A percentile compares a stretch with the other conserved stretches of the same genome.
phyloP scores from a whole-genome alignment of 2,888 invertebrate genomes.

The Chydorus sphaericus region DNA sequence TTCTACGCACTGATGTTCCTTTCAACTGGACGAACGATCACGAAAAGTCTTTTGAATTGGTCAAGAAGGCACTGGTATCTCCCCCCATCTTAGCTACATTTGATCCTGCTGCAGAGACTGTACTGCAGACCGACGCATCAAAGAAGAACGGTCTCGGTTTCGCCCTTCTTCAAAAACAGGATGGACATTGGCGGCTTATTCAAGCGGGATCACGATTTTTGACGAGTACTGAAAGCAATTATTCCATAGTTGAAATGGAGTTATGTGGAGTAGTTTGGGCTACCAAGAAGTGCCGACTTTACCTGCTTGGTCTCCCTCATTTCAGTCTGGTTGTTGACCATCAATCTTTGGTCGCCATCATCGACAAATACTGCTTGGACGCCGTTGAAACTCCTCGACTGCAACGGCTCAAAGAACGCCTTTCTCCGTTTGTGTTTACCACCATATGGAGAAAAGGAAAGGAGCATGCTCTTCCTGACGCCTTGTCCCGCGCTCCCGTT shows the following conservation, averaged over 20 bases:
- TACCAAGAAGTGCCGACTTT: constrained; percentile 7
- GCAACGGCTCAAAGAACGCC: constrained; percentile 20
- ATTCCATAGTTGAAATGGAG: constrained; percentile 17
- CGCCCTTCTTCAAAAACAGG: constrained; percentile 13
- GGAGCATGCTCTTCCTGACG: constrained; percentile 22
- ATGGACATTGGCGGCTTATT: constrained; percentile 11
- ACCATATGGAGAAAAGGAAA: constrained; percentile 13
- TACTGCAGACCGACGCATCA: constrained; percentile 15
- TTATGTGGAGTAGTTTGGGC: constrained; percentile 13
- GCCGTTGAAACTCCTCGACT: constrained; percentile 21
- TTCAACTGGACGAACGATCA: constrained; percentile 15
- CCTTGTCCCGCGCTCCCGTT: constrained; percentile 20
- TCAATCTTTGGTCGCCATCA: constrained; percentile 21
- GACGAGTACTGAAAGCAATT: constrained; percentile 14
- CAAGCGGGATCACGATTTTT: constrained; percentile 14
- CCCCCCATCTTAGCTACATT: constrained; percentile 9
- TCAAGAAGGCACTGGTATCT: constrained; percentile 12
- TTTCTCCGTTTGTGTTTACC: constrained; percentile 15
- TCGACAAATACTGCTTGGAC: constrained; percentile 18
- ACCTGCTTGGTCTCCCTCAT: constrained; percentile 5
- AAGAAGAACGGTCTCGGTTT: constrained; percentile 14
- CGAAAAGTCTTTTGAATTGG: constrained; percentile 10
- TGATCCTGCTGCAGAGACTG: constrained; percentile 5
- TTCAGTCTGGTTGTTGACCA: constrained; percentile 23
- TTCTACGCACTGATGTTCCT: constrained; percentile 5